Base-by-base conservation (phyloP, 1,140 invertebrate genomes). In the Ips nitidus region DNA sequence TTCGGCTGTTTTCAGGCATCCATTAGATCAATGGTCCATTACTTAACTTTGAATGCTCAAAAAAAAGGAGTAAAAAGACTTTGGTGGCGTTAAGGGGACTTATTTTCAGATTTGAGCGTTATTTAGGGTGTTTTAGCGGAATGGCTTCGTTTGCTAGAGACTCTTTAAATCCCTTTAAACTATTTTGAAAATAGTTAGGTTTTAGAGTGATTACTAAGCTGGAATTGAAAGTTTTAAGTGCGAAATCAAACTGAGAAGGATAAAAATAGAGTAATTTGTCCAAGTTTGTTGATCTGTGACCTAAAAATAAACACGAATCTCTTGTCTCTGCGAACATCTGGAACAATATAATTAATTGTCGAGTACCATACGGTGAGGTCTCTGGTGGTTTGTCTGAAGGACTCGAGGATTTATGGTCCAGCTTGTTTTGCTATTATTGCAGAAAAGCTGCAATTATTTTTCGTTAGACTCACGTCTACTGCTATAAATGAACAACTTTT, bases 21-120 rank as follows among this genome's bases (percentile, higher is more conserved):
- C 52, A 41, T 65, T 55, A 55, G 62, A 62, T 65, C 62, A 65
- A 53, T 65, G 62, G 62, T 53, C 52, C 62, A 55, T 65, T 65
- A 52, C 62, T 65, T 55, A 53, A 52, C 50, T 65, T 65, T 65
- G 7, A 41, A 62, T 22, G n/a, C 40, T 47, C 36, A 55, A 8
- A 41, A 62, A 62, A 59, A 59, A 47, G 38, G 22, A 22, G 60
- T 36, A 52, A n/a, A 63, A 41, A 43, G 38, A 62, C 7, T 22
- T 45, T 47, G 47, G n/a, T 50, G 47, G 47, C 41, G 8, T 63
- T 38, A 50, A 50, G 45, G 41, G n/a, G 47, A n/a, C 50, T 63
- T 63, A 63, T 52, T 63, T 63, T 52, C 50, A 8, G 50, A 6
- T 63, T 63, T 50, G 45, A 36, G 60, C 37, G 36, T 50, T 47